Evolutionary conservation across 2,113 vertebrate species (phyloP), one percentile per base, ranked within the genome.

Genomic region (Clarias gariepinus): DNA sequence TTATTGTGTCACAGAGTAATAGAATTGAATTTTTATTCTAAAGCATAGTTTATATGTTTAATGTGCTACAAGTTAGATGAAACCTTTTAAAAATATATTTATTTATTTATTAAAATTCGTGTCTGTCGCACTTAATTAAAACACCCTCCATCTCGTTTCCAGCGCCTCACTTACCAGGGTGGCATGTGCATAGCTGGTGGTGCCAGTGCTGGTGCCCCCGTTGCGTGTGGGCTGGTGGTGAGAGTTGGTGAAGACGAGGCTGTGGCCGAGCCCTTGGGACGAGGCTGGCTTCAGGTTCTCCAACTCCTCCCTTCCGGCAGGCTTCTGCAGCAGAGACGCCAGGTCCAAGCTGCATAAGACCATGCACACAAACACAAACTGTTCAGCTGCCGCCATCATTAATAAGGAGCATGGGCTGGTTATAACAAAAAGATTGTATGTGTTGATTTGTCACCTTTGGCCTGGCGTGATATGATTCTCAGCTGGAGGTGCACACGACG

Each of bases 191-290:
- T 95, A 99, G 92, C 97, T 95, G 84, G 95, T 94, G 93, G 91
- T 91, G 95, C 91, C 95, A 92, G 93, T 95, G 87, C 89, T 60
- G 25, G 85, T 66, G 80, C 84, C 88, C 83, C 90, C 82, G 64
- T 84, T 93, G 91, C 93, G 96, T 91, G 96, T 92, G 4, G 93
- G 91, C 89, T 96, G 91, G 88, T 95, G 94, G 92, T 99, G 97
- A 91, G 97, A 99, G 94, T 98, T 99, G 30, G 97, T 99, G 93
- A 99, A 99, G 82, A 99, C 96, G 86, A 99, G 92, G 79, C 97
- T 96, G 93, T 97, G 97, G 61, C 96, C 92, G 87, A 97, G 96
- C 87, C 91, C 92, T 85, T 95, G 96, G 61, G 97, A 91, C 52
- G 96, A 95, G 1, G 96, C 58, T 66, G 93, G 66, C 88, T 98